Evolutionary conservation across 2,888 invertebrate species (phyloP), one percentile per base, ranked within the genome.

Genomic region (Stramonita haemastoma): DNA sequence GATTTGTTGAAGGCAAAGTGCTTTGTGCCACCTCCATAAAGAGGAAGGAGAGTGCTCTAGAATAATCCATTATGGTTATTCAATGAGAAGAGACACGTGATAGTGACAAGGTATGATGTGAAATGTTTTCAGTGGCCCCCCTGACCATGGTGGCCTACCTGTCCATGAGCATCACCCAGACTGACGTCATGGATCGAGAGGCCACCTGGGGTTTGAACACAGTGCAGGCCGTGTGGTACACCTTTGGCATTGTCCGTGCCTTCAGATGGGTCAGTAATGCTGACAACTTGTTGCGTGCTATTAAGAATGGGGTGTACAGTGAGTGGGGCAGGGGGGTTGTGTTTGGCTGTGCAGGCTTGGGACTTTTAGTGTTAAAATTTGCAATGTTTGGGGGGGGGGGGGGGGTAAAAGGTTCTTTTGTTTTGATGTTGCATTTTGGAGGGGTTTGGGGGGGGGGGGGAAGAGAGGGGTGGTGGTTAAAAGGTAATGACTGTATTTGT

Each of bases 101-200:
- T 0, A 56, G 32, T 34, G n/a, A 70, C 70, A 13, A 19, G 29
- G 77, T 34, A 1, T 34, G 11, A 66, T 34, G 29, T 79, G 83
- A 70, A 56, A 73, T 73, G 81, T 92, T 92, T n/a, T 79, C 93
- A 95, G 95, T 94, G 90, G 92, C 92, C 60, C 95, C 95, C 17
- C 89, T 94, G 22, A 87, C 94, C 56, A 94, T 95, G 94, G 88
- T 95, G 88, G 91, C 93, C 1, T 95, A 95, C 89, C 90, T 95
- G 86, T 94, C 94, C 26, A 86, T 94, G 81, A 90, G 90, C 1
- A 90, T 94, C 34, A 93, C 92, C 26, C 91, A 90, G 86, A 89
- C 90, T 11, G 92, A 92, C 66, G 93, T 93, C 13, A 89, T 90
- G 87, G 90, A 89, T 13, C 86, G 90, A 46, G 93, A 93, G 0